Conservation (phyloP, 1,140 invertebrate genomes). For the Aphaenogaster ashmeadi region DNA sequence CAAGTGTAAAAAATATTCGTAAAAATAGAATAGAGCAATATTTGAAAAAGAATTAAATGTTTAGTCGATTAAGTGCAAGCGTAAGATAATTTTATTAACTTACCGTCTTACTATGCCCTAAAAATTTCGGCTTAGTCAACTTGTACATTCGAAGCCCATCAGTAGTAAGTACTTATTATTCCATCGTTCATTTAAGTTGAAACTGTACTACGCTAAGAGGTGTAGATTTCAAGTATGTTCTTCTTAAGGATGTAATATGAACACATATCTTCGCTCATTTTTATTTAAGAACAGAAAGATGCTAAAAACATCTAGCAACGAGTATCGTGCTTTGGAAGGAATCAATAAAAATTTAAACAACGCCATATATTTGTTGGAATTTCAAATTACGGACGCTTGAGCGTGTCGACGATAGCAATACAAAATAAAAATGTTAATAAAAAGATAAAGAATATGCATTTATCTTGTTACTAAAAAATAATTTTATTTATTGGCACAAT, state of each 20-base stretch:
- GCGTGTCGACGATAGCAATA: slow-evolving; percentile 43
- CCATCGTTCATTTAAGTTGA: slow-evolving; percentile 70
- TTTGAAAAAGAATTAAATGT: slow-evolving; percentile 19
- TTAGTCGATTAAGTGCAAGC: slow-evolving; percentile 4
- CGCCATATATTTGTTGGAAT: slow-evolving; percentile 48
- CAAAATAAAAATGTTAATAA: slow-evolving; percentile 23
- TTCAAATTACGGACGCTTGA: slow-evolving; percentile 64
- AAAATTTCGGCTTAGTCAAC: slow-evolving; percentile 60
- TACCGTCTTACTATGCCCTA: slow-evolving; percentile 47
- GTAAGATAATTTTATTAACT: slow-evolving; percentile 21
- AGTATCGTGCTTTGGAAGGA: slow-evolving; percentile 62
- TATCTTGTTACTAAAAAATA: background rate
- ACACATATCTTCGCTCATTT: slow-evolving; percentile 64
- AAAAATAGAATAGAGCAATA: slow-evolving; percentile 7
- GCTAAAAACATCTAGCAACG: slow-evolving; percentile 40
- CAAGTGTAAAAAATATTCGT: slow-evolving; percentile 45
- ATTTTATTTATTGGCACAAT: background rate
- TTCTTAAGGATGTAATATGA: slow-evolving; percentile 57
- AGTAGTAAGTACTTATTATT: slow-evolving; percentile 76
- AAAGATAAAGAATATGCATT: slow-evolving; percentile 1
- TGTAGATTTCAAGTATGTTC: slow-evolving; percentile 65
- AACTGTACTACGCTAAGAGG: slow-evolving; percentile 55
- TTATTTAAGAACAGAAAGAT: slow-evolving; percentile 65
- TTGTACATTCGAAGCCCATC: slow-evolving; percentile 73
- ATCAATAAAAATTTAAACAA: slow-evolving; percentile 57